These are phyloP conservation scores for Felis catus DNA, from an alignment of 2,113 vertebrate genomes.

Conservation along the genomic window F.catus_Fca126_mat1.0 CM031414.1:61229001-61229500, in stretches of 20 bases:
- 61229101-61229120: constrained; percentile 56
- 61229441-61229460: not conserved
- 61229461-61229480: not conserved
- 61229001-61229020: not conserved
- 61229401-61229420: constrained; percentile 19
- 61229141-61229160: not conserved
- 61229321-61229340: not conserved
- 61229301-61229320: constrained; percentile 27
- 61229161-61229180: not conserved
- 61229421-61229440: not conserved
- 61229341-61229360: constrained; percentile 18
- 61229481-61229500: not conserved
- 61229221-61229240: constrained; percentile 5
- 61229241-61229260: not conserved
- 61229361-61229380: not conserved
- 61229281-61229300: constrained; percentile 18
- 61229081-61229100: not conserved
- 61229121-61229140: constrained; percentile 6
- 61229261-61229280: not conserved
- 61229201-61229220: not conserved
- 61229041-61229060: constrained; percentile 43
- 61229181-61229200: not conserved
- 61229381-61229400: not conserved
- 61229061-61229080: not conserved
- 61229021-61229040: not conserved